Evolutionary conservation across 1,140 invertebrate species (phyloP), one percentile per base, ranked within the genome.

Genomic region (Lepidotrigona ventralis): DNA sequence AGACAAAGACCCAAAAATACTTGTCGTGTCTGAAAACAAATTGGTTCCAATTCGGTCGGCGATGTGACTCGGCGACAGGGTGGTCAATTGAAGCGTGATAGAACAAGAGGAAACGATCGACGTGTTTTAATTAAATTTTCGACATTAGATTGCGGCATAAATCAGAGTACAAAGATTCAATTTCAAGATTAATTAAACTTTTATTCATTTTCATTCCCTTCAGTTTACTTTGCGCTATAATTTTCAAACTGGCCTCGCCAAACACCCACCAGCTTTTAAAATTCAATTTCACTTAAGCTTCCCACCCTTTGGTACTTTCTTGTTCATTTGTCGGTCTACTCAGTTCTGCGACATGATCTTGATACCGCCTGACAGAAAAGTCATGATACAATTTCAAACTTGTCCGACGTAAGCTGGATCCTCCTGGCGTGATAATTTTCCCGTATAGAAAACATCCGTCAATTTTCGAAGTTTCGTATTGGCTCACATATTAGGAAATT

Each of bases 1-100:
- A 98, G 91, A 89, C 97, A 98, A 85, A 97, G 95, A 33, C 97
- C 97, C 23, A 97, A 92, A 86, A 96, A 95, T 79, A 97, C 94
- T 88, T 95, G 93, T 86, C 96, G 94, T 58, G 94, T 95, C 96
- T 97, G 94, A 73, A 95, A 95, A 70, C 17, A 84, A 86, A 83
- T 86, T 64, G 21, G 12, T 56, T 46, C 8, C 1, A 23, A 6
- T n/a, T 26, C n/a, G 71, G 8, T 73, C 17, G 6, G 54, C 46
- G 12, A 23, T 69, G 19, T 14, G 21, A 19, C 68, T 23, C 33
- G 21, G 5, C 29, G 4, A 9, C 39, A 8, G 15, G 15, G 15
- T 26, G 63, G 0, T 17, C 53, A 64, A 2, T 60, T n/a, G n/a
- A 26, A 26, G 6, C 15, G 14, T 2, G 23, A 19, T 1, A 17